phyloP scores from a whole-genome alignment of 2,113 vertebrate species.

The Ciconia boyciana region DNA sequence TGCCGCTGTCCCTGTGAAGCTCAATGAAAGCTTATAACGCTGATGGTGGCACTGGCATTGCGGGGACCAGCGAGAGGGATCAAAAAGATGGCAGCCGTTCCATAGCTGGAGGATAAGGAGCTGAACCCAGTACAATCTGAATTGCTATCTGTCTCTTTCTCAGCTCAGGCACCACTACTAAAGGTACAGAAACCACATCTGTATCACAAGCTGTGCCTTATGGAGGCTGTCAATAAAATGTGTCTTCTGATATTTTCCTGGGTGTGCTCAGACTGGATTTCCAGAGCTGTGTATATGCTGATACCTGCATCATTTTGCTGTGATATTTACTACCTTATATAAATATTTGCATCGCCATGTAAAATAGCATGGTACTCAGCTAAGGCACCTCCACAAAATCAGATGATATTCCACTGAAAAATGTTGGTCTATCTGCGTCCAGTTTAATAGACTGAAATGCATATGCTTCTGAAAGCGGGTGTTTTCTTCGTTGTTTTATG shows the following conservation, averaged over 20 bases:
- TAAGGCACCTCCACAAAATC: neutral
- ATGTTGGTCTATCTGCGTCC: fast-evolving
- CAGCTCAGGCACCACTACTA: neutral
- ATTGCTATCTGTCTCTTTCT: neutral
- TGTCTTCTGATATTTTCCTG: neutral
- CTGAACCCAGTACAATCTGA: neutral
- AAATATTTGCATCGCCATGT: neutral
- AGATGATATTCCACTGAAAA: neutral
- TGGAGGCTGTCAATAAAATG: neutral
- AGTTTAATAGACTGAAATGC: neutral
- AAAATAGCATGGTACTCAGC: neutral
- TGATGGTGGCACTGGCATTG: neutral
- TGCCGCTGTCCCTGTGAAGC: neutral
- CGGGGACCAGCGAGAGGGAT: neutral
- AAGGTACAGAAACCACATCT: neutral
- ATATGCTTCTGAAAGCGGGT: neutral
- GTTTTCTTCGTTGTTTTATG: neutral
- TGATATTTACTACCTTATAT: neutral
- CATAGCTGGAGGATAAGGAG: neutral
- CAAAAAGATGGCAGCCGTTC: neutral
- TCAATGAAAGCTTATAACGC: neutral
- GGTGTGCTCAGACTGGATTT: neutral
- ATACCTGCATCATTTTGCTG: neutral
- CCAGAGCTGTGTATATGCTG: neutral
- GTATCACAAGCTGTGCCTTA: neutral